phyloP scores from a whole-genome alignment of 2,797 vertebrate species.

The Pristis pectinata region DNA sequence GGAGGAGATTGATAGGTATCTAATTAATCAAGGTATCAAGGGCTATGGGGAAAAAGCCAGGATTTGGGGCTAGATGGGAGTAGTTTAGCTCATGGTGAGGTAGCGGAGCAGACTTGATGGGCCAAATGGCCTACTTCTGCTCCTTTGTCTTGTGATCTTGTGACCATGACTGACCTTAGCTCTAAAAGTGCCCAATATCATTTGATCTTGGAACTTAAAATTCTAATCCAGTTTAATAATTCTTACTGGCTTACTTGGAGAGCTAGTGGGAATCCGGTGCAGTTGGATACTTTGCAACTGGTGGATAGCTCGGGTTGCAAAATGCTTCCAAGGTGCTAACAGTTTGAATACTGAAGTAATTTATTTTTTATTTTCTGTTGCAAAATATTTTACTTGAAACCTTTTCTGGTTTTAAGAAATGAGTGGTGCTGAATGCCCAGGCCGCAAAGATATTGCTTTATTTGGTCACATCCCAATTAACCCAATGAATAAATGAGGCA shows the following conservation, averaged over 20 bases:
- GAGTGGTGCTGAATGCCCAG: background rate
- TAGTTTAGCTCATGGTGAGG: too few species aligned
- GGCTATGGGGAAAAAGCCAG: too few species aligned
- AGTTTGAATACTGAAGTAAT: background rate
- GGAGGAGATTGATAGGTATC: too few species aligned
- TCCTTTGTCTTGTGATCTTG: too few species aligned
- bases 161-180: background rate
- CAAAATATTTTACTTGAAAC: background rate
- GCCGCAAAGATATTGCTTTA: background rate
- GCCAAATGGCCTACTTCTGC: too few species aligned
- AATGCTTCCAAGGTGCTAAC: background rate
- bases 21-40: too few species aligned
- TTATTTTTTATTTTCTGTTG: background rate
- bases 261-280: background rate
- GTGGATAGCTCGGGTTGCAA: background rate
- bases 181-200: background rate
- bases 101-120: too few species aligned
- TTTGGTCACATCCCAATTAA: background rate
- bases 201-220: background rate
- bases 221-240: too few species aligned
- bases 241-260: background rate
- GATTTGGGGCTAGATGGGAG: too few species aligned
- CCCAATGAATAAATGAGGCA: background rate
- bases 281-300: background rate
- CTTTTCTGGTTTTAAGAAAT: background rate